These are phyloP conservation scores for Grammomys surdaster DNA, from an alignment of 2,113 vertebrate genomes.

Conservation along the genomic window DNA sequence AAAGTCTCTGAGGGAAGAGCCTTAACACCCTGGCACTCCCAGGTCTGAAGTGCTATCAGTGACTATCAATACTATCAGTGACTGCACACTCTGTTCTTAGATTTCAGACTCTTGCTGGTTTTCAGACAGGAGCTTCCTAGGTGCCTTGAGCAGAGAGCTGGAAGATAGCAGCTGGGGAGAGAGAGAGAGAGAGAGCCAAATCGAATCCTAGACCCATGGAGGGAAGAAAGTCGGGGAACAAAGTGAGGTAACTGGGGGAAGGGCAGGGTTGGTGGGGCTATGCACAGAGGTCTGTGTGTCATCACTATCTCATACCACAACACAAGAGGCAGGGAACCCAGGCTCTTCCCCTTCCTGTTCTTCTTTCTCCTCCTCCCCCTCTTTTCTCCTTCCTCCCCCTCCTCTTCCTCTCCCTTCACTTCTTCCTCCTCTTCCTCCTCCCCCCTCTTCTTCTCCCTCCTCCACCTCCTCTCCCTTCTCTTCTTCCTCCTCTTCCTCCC, in stretches of 20 bases:
- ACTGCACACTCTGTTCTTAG: not conserved
- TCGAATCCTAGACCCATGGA: accelerated
- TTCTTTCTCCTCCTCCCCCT: no score
- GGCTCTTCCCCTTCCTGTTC: not conserved
- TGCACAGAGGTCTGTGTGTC: not conserved
- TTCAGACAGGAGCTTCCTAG: not conserved
- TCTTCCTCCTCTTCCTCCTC: no score
- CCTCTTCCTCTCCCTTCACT: no score
- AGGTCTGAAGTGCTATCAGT: not conserved
- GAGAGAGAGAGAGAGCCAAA: not conserved
- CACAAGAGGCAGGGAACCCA: not conserved
- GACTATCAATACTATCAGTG: not conserved
- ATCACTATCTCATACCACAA: not conserved
- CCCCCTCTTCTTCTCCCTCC: no score
- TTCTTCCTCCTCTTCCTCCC: not conserved
- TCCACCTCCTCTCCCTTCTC: not conserved
- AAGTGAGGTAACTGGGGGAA: not conserved
- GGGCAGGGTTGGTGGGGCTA: no score
- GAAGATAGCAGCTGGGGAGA: no score
- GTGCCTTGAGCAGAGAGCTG: not conserved
- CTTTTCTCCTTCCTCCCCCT: no score
- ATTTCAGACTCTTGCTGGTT: not conserved
- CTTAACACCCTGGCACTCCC: accelerated
- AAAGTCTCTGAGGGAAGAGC: not conserved
- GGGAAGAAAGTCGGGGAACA: no score